These are phyloP conservation scores for Micromussa lordhowensis DNA, from an alignment of 92 coral and sea anemone genomes.

Conservation along the genomic window DNA sequence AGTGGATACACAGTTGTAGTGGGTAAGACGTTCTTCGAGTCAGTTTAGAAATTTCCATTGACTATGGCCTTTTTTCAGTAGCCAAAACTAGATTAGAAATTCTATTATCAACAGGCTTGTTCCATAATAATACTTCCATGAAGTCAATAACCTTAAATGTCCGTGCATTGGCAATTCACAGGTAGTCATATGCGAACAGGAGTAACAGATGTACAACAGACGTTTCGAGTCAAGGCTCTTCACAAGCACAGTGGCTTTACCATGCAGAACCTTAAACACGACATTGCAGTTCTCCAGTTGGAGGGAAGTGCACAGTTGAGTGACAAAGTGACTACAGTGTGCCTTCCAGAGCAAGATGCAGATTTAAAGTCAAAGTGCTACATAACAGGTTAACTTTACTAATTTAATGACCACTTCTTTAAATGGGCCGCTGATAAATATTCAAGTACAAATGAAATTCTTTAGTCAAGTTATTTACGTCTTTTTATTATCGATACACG, in stretches of 20 bases:
- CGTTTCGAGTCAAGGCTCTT: conserved; percentile 51
- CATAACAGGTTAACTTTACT: conserved; percentile 69
- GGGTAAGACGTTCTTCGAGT: conserved; percentile 17
- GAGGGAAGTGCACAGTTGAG: conserved; percentile 64
- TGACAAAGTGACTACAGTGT: conserved; percentile 73
- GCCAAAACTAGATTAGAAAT: no score
- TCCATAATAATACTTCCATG: no score
- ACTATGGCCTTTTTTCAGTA: no score
- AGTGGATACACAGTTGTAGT: conserved; percentile 60
- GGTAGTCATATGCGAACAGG: conserved; percentile 70
- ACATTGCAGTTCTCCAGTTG: conserved; percentile 79
- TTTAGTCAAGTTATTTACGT: no score
- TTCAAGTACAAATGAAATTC: no score
- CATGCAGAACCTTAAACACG: conserved; percentile 70
- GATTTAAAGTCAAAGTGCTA: conserved; percentile 68
- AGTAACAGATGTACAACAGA: conserved; percentile 69
- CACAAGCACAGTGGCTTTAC: conserved; percentile 71
- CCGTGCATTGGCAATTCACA: neutral
- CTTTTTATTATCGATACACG: no score
- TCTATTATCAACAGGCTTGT: no score
- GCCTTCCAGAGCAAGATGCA: conserved; percentile 69
- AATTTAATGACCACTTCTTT: no score
- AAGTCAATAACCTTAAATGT: no score
- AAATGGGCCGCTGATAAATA: no score
- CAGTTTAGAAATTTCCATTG: no score